Base-by-base conservation (phyloP, 2,797 vertebrate species). In the Protonibea diacanthus region DNA sequence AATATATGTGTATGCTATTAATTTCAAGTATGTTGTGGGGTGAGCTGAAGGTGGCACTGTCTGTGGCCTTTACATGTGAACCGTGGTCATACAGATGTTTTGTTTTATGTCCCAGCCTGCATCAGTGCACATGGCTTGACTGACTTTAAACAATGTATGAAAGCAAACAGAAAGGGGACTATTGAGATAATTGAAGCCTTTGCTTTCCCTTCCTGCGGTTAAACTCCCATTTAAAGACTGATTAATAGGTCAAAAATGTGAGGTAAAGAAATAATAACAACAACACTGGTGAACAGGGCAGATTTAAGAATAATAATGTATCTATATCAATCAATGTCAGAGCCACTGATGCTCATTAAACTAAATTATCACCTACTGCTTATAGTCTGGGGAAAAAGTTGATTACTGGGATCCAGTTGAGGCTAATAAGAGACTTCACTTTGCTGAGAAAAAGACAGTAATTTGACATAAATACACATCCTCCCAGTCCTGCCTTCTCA, bases 61-160 rank as follows among this genome's bases (percentile, higher is more conserved):
- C 40, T 57, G 21, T 69, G 53, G 60, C 64, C 51, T 77, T 21
- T 14, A 38, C 62, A 68, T 68, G 72, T 85, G 76, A 82, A 70
- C 80, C 5, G 9, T 74, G 61, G 29, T 62, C 40, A 71, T 55
- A 52, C 56, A 71, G 72, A 76, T 76, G 79, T 78, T 80, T 82
- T 60, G 48, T 81, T 84, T 84, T 78, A 79, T 49, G 61, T 62
- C 78, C 48, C 60, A 66, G 51, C 51, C 12, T 90, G 71, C 85
- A 82, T 56, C 61, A 17, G 56, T 77, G 76, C 86, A 93, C 86
- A 86, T 92, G 90, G 86, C 77, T 88, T 76, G 87, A 64, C 76
- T 71, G 70, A 81, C 44, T 71, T 84, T 81, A 76, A 82, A 84
- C 71, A 90, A 84, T 75, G 76, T 63, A 60, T 49, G 33, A 82